Evolutionary conservation across 2,797 vertebrate species (phyloP), one percentile per base, ranked within the genome.

Genomic region (Danionella dracula): DNA sequence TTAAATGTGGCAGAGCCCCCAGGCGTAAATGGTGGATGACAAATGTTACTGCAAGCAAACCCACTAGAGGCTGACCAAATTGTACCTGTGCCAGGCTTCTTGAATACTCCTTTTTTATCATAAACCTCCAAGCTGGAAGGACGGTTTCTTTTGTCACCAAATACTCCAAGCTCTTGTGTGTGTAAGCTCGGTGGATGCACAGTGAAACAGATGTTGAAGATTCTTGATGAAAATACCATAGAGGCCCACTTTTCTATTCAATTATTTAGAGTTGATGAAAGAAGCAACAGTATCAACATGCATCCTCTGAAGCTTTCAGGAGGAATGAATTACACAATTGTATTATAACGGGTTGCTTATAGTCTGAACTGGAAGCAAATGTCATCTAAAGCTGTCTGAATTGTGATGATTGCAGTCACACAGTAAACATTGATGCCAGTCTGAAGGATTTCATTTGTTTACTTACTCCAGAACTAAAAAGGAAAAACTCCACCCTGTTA

Each of bases 261-360:
- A 90, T 90, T 88, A 89, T 88, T 90, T 87, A 89, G 79, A 85
- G 79, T 84, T 75, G 78, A 84, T 85, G 77, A 83, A 85, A 81
- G 77, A 83, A 76, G 75, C 73, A 58, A 59, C 63, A 76, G 77
- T 74, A 70, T 76, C 68, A 84, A 82, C 79, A 74, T 59, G 50
- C 81, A 84, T 84, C 79, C 80, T 81, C 79, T 75, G 75, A 68
- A 70, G 60, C 74, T 67, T 83, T 86, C 66, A 46, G 76, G 67
- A 75, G 66, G 60, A 85, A 83, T 66, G 79, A 82, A 85, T 81
- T 74, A 83, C 82, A 84, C 83, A 86, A 88, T 87, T 87, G 85
- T 88, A 81, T 82, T 81, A 81, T 75, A 80, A 72, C 78, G 83
- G 84, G 2, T 76, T 75, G 76, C 81, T 87, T 87, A 88, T 84